Base-by-base conservation (phyloP, 2,797 vertebrate species). In the Apogon talboti region DNA sequence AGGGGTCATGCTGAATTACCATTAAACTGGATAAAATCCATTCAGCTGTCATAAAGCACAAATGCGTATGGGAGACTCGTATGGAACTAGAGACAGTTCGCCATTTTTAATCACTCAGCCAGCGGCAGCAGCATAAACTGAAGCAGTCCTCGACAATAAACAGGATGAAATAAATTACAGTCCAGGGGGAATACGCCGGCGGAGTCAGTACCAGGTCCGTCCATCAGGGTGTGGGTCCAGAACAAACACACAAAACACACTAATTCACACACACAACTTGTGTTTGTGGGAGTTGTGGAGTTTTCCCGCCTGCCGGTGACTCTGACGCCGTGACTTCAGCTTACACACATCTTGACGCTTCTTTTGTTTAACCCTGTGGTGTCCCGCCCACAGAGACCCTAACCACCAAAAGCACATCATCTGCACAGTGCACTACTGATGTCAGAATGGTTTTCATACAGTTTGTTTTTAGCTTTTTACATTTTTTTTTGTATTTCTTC, bases 81-180 rank as follows among this genome's bases (percentile, higher is more conserved):
- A 45, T 60, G 38, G 41, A 75, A 46, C 16, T 65, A 38, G 52
- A 79, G 52, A 37, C 50, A 7, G 52, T 54, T 5, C 6, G 54
- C 53, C 62, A 40, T 86, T 79, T 88, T 87, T 73, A 81, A 89
- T 89, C 74, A 75, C 72, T 88, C 47, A 71, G 70, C 74, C 71
- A 59, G 81, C 16, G 16, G 54, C 72, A 43, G 66, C 44, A 30
- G 55, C 50, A 53, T 51, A 70, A 74, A 69, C 43, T 62, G 52
- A 77, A 74, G 71, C 57, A 21, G 78, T 74, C 54, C 16, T 70
- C 74, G 57, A 66, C 58, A 57, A 58, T 74, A 79, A 71, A 77
- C 78, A 79, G 83, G 83, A 89, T 74, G 71, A 86, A 82, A 84
- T 71, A 78, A 85, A 89, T 87, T 83, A 87, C 60, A 70, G 64